Conservation (phyloP, 2,797 vertebrate species). For the Potorous gilbertii region DNA sequence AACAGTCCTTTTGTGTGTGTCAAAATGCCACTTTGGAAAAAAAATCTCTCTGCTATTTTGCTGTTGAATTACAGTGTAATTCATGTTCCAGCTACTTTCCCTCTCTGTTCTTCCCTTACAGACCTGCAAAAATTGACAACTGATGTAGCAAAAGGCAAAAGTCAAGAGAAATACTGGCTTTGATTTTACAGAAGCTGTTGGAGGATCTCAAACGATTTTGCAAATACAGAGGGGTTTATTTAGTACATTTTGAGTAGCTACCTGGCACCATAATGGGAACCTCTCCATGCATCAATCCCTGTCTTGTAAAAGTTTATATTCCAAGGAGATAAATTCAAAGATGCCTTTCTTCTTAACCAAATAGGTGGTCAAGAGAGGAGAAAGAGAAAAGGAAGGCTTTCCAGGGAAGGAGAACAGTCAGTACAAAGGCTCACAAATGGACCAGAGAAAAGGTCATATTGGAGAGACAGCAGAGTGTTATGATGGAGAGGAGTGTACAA, state of each 20-base stretch:
- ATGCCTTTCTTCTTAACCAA: background rate
- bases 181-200: background rate
- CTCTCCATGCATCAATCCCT: background rate
- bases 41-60: background rate
- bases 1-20: slow-evolving; percentile 13
- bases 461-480: background rate
- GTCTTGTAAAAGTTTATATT: background rate
- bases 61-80: background rate
- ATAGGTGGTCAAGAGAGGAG: background rate
- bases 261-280: background rate
- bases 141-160: background rate
- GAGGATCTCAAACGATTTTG: background rate
- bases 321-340: background rate
- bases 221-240: background rate
- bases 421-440: background rate
- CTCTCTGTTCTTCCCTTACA: background rate
- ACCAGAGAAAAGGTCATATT: background rate
- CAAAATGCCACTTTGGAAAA: slow-evolving; percentile 31
- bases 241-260: background rate
- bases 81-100: background rate
- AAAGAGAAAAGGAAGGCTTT: background rate
- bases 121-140: background rate
- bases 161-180: background rate
- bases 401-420: background rate
- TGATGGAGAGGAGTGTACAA: background rate